Percentiles rank a stretch among this genome's conserved stretches.
These are phyloP conservation scores for Latrodectus elegans DNA, from an alignment of 2,888 invertebrate genomes.

Conservation along the genomic window DNA sequence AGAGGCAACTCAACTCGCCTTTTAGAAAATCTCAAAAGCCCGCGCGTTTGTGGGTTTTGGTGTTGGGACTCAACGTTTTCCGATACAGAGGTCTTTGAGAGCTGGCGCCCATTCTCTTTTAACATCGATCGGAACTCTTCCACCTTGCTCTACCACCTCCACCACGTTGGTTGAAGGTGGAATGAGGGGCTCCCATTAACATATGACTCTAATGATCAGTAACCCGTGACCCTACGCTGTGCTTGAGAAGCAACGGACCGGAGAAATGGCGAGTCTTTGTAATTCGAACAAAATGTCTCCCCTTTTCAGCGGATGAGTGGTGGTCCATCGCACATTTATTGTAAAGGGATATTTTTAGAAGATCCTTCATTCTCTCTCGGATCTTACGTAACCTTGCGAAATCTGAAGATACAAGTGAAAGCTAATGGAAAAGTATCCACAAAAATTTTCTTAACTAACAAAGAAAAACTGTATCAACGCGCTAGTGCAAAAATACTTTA, in stretches of 20 bases:
- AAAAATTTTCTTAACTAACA: too few relatives aligned
- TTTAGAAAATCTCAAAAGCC: conserved; percentile 8
- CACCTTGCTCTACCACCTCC: background rate
- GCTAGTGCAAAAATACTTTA: too few relatives aligned
- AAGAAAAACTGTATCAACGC: too few relatives aligned
- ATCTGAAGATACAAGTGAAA: background rate
- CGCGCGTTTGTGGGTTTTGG: background rate
- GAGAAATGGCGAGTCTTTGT: background rate
- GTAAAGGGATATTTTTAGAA: conserved; percentile 6
- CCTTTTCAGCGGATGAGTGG: background rate
- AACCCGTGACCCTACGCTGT: conserved; percentile 10
- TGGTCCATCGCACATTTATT: background rate
- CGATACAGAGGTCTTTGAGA: background rate
- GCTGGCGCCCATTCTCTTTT: background rate
- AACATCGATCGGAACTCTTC: background rate
- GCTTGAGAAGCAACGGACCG: background rate
- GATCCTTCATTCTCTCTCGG: background rate
- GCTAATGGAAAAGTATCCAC: background rate
- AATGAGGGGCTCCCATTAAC: conserved; percentile 12
- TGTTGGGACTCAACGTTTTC: conserved; percentile 19
- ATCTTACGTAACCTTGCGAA: background rate
- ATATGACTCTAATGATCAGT: conserved; percentile 25
- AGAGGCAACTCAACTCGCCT: background rate
- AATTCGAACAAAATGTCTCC: conserved; percentile 1
- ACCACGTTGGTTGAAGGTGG: background rate